Evolutionary conservation across 1,140 invertebrate genomes (phyloP).

Genomic region (Drosophila guanche): DNA sequence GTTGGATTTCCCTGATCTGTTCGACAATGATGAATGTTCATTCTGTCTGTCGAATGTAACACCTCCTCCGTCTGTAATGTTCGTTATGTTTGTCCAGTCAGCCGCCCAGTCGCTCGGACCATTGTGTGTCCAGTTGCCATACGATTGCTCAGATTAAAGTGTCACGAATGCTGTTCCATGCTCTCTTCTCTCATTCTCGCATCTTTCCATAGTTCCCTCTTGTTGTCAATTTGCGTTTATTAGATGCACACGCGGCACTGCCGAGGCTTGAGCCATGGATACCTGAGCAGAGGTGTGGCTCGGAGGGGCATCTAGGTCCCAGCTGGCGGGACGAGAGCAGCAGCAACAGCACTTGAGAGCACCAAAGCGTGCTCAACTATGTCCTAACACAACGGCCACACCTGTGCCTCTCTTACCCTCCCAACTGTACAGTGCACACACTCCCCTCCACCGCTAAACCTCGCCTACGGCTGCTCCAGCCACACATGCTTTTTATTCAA

Average conservation of each 20-base stretch:
- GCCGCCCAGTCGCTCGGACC: constrained; percentile 32
- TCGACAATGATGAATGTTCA: constrained; percentile 13
- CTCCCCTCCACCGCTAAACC: neutral
- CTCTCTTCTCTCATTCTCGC: constrained; percentile 1
- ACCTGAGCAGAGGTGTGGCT: constrained; percentile 10
- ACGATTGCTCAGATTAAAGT: constrained; percentile 63
- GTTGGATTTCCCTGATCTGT: constrained; percentile 4
- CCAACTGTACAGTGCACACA: too few species aligned
- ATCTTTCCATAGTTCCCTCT: neutral
- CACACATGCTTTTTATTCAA: constrained; percentile 68
- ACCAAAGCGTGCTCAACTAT: constrained; percentile 71
- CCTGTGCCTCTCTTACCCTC: neutral
- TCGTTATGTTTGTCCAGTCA: constrained; percentile 35
- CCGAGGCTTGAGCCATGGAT: constrained; percentile 32
- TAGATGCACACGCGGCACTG: constrained; percentile 59
- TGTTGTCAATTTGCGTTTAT: constrained; percentile 72
- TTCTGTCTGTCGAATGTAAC: constrained; percentile 27
- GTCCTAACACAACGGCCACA: constrained; percentile 10
- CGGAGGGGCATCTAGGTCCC: constrained; percentile 20
- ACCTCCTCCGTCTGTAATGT: constrained; percentile 13
- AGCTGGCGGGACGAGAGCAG: constrained; percentile 49
- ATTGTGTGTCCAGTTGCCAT: constrained; percentile 45
- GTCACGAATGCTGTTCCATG: constrained; percentile 57
- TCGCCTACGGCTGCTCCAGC: constrained; percentile 1
- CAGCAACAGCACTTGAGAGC: constrained; percentile 49